Evolutionary conservation across 2,888 invertebrate species (phyloP).

Genomic region (Eretmocerus hayati): DNA sequence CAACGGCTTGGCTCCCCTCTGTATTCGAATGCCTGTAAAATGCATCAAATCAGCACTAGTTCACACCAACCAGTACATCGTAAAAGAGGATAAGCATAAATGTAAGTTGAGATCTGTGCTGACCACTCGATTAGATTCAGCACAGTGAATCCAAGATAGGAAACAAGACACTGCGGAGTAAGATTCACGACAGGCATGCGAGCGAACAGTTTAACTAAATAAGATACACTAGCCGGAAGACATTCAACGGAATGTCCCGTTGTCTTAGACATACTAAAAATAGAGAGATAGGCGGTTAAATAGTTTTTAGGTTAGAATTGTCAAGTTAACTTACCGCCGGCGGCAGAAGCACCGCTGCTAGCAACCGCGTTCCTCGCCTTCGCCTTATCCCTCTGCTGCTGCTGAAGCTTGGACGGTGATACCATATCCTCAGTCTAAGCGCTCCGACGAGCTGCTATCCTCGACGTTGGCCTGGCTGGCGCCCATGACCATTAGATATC

Average conservation of each 20-base stretch:
- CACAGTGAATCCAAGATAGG: neutral
- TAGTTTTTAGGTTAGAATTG: too few species aligned
- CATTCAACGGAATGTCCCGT: too few species aligned
- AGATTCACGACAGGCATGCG: too few species aligned
- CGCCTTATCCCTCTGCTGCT: neutral
- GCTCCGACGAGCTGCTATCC: neutral
- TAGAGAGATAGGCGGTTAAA: too few species aligned
- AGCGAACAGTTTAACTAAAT: too few species aligned
- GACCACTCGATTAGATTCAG: neutral
- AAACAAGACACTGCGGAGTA: neutral
- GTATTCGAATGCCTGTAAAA: conserved; percentile 33
- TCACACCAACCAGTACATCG: too few species aligned
- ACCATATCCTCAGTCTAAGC: conserved; percentile 34
- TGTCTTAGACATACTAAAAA: too few species aligned
- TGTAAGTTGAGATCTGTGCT: neutral
- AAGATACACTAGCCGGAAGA: too few species aligned
- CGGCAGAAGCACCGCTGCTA: too few species aligned
- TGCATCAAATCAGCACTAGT: too few species aligned
- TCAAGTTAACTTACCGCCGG: neutral
- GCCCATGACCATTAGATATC: neutral
- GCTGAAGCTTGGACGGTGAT: conserved; percentile 43
- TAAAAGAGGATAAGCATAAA: neutral
- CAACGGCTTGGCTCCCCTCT: conserved; percentile 53
- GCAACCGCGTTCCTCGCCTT: neutral
- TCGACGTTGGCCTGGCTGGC: neutral